Percentiles rank a stretch among this genome's conserved stretches.
These are phyloP conservation scores for Oegoconia quadripuncta DNA, from an alignment of 2,888 invertebrate species.

Conservation along the genomic window DNA sequence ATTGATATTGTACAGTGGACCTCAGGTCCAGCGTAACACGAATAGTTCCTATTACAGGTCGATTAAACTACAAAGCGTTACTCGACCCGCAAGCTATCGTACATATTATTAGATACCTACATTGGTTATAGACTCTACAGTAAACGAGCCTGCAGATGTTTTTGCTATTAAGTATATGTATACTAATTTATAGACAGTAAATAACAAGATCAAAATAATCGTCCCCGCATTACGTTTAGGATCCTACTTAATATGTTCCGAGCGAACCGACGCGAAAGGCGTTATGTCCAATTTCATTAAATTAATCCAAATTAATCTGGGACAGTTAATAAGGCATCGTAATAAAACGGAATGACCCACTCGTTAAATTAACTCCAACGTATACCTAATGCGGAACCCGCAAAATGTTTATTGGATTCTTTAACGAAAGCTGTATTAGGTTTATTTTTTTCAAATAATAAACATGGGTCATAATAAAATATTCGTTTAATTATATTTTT, in stretches of 20 bases:
- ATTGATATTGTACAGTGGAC: no score
- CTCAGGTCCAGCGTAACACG: no score
- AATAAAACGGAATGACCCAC: conserved; percentile 47
- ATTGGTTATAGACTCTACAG: no score
- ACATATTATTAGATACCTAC: no score
- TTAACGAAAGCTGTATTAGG: no score
- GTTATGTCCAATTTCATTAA: conserved; percentile 51
- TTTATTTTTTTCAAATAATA: no score
- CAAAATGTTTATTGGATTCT: conserved; percentile 6
- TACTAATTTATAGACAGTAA: conserved; percentile 1
- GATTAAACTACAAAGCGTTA: no score
- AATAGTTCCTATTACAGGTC: no score
- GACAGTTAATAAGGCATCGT: conserved; percentile 46
- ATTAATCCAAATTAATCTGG: conserved; percentile 61
- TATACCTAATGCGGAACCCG: conserved; percentile 17
- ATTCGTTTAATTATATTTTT: no score
- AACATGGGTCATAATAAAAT: no score
- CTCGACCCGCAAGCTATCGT: no score
- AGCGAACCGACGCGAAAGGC: not conserved
- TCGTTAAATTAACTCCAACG: conserved; percentile 45
- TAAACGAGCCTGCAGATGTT: not conserved
- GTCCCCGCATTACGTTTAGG: not conserved
- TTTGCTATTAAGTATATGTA: not conserved
- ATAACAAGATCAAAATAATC: not conserved
- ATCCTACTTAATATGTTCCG: not conserved